phyloP scores from a whole-genome alignment of 1,140 invertebrate genomes.

The Sminthurides bifidus region DNA sequence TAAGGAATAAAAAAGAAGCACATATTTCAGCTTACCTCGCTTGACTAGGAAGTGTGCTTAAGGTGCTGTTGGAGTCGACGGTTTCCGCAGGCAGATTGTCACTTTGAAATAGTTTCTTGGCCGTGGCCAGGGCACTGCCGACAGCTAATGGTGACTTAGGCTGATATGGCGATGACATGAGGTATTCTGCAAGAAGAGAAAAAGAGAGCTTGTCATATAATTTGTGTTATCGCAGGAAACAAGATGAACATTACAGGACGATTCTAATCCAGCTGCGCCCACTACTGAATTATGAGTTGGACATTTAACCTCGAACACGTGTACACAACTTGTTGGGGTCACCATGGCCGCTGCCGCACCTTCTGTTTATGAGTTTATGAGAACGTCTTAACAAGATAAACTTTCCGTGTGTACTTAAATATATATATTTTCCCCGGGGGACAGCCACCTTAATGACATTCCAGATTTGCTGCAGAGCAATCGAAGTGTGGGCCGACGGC shows the following conservation, averaged over 20 bases:
- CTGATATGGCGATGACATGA: slow-evolving; percentile 32
- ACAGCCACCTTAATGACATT: no score
- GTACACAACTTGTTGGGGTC: no score
- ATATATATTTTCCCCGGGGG: slow-evolving; percentile 1
- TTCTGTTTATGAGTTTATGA: neutral
- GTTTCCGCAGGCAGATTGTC: slow-evolving; percentile 31
- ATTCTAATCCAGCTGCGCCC: no score
- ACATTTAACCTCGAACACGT: no score
- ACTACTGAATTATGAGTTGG: no score
- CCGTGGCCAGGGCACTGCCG: slow-evolving; percentile 28
- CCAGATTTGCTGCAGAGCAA: no score
- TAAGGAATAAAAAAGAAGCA: no score
- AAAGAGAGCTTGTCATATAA: no score
- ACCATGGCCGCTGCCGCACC: neutral
- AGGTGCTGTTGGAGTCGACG: slow-evolving; percentile 29
- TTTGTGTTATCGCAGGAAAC: no score
- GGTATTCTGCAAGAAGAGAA: slow-evolving; percentile 29
- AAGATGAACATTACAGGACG: no score
- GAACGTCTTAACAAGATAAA: neutral
- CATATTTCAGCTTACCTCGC: slow-evolving; percentile 25
- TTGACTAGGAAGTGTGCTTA: slow-evolving; percentile 31
- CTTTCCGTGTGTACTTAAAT: no score
- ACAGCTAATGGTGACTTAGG: slow-evolving; percentile 29
- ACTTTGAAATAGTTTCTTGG: slow-evolving; percentile 32
- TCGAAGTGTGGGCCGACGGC: no score